Evolutionary conservation across 2,888 invertebrate genomes (phyloP).

Genomic region (Melipona beecheii): DNA sequence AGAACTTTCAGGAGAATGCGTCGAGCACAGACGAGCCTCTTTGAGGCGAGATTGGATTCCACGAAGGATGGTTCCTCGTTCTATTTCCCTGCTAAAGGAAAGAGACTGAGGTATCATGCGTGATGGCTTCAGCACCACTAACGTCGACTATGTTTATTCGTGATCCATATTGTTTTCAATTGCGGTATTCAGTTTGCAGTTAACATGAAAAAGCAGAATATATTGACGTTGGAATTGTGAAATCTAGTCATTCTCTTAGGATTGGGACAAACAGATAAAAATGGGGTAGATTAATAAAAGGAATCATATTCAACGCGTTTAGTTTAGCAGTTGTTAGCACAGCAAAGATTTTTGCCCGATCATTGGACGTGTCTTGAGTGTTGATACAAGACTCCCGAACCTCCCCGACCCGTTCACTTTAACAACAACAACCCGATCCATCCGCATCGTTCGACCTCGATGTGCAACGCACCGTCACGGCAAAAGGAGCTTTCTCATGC

Average conservation of each 20-base stretch:
- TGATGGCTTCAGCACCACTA: not conserved
- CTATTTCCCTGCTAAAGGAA: not conserved
- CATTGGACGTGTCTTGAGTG: no score
- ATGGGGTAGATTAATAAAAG: no score
- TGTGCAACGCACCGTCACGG: not conserved
- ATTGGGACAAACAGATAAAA: no score
- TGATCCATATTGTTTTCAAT: not conserved
- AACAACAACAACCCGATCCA: not conserved
- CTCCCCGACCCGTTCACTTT: not conserved
- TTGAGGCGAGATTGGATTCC: slow-evolving; percentile 10
- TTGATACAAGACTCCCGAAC: not conserved
- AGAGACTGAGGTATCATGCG: not conserved
- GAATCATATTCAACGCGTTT: no score
- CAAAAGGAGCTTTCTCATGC: not conserved
- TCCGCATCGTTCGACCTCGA: not conserved
- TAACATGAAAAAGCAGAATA: not conserved
- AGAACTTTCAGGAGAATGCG: not conserved
- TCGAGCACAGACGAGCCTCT: not conserved
- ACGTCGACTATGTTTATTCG: not conserved
- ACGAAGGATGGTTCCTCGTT: not conserved
- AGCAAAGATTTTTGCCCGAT: no score
- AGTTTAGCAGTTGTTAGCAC: no score
- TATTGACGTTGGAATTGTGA: not conserved
- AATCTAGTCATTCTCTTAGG: no score
- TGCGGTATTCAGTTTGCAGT: not conserved